A percentile compares a stretch with the other conserved stretches of the same genome.
Conservation (phyloP, 2,797 vertebrate species). For the Chiloscyllium punctatum region DNA sequence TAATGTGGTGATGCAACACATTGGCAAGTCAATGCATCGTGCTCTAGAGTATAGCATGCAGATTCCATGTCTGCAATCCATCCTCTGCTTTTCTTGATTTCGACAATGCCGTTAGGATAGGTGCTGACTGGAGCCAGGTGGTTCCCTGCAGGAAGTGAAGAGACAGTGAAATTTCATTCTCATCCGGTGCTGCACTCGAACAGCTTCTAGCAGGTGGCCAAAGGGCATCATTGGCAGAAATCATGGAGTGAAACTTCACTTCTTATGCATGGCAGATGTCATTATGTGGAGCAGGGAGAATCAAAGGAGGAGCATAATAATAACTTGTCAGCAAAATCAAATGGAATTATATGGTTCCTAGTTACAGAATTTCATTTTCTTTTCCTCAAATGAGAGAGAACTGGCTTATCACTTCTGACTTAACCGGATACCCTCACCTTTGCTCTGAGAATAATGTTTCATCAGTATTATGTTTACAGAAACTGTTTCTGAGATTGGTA, state of each 20-base stretch:
- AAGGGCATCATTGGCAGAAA: not conserved
- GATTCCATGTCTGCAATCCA: not conserved
- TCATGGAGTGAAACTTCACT: not conserved
- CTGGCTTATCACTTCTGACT: not conserved
- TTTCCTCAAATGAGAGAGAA: not conserved
- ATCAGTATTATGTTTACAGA: not conserved
- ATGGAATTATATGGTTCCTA: not conserved
- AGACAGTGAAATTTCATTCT: not conserved
- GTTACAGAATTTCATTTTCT: not conserved
- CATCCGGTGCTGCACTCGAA: not conserved
- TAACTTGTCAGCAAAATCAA: not conserved
- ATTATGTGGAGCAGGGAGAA: not conserved
- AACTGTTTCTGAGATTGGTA: not conserved
- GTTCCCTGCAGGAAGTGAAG: conserved; percentile 13
- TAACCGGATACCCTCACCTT: not conserved
- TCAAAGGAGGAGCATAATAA: not conserved
- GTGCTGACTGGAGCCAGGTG: not conserved
- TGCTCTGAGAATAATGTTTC: not conserved
- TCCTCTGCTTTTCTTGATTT: not conserved
- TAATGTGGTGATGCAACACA: not conserved
- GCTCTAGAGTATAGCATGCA: not conserved
- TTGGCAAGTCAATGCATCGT: not conserved
- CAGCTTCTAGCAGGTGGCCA: not conserved
- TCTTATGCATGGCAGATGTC: not conserved
- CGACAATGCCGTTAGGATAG: not conserved